Evolutionary conservation across 2,113 vertebrate species (phyloP).

Genomic region (Chascanopsetta lugubris): DNA sequence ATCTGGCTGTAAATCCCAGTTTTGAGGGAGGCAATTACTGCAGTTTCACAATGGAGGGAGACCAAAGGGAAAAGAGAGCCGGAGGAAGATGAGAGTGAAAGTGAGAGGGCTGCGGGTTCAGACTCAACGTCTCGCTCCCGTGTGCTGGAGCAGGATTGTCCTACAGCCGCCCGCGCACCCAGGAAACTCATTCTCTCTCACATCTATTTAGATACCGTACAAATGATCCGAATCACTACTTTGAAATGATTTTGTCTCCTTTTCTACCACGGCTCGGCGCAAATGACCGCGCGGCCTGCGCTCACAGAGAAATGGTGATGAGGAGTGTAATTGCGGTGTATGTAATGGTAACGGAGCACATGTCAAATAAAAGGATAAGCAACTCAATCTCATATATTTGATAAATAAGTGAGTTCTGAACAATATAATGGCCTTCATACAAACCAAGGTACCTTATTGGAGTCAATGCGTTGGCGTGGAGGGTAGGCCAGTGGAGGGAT

Average conservation of each 20-base stretch:
- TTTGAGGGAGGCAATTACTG: constrained; percentile 57
- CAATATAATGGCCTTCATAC: background rate
- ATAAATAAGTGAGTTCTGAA: background rate
- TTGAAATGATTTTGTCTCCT: constrained; percentile 21
- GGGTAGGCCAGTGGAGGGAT: constrained; percentile 93
- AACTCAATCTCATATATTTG: background rate
- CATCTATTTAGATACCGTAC: constrained; percentile 35
- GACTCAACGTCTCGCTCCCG: constrained; percentile 39
- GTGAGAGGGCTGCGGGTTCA: constrained; percentile 29
- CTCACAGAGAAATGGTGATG: background rate
- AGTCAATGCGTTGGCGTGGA: constrained; percentile 90
- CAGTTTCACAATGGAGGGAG: constrained; percentile 35
- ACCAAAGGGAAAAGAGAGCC: constrained; percentile 5
- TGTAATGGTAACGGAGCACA: background rate
- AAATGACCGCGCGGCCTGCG: constrained; percentile 24
- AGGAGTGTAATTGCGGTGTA: background rate
- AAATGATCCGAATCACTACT: constrained; percentile 28
- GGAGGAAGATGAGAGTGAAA: constrained; percentile 26
- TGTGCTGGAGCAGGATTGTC: constrained; percentile 28
- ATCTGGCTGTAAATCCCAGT: constrained; percentile 33
- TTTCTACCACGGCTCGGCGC: constrained; percentile 4
- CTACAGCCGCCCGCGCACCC: constrained; percentile 9
- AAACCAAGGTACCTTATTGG: constrained; percentile 79
- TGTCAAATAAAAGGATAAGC: constrained; percentile 7
- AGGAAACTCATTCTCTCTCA: constrained; percentile 36